These are phyloP conservation scores for Cryptus viduatorius DNA, from an alignment of 2,888 invertebrate species.

Conservation along the genomic window DNA sequence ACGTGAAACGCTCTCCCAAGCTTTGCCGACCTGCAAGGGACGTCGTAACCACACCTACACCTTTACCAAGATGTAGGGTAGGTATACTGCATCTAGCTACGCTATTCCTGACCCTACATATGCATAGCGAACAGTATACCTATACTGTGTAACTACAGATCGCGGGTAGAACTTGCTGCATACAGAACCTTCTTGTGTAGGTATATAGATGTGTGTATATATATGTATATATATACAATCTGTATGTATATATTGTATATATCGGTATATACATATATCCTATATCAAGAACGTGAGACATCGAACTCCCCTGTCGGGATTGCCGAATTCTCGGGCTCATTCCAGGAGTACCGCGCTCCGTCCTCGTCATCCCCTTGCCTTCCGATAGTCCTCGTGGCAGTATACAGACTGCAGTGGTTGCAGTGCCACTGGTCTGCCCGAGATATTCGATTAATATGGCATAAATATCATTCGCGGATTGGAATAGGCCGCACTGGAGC, in stretches of 20 bases:
- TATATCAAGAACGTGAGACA: constrained; percentile 44
- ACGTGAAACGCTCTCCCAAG: not conserved
- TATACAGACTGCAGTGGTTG: constrained; percentile 49
- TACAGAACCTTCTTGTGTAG: constrained; percentile 16
- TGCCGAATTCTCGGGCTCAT: constrained; percentile 67
- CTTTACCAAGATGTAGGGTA: not conserved
- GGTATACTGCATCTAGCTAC: constrained; percentile 5
- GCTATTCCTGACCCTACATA: constrained; percentile 19
- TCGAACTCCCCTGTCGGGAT: constrained; percentile 60
- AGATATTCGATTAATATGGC: constrained; percentile 78
- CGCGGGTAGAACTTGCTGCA: constrained; percentile 38
- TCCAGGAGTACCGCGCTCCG: constrained; percentile 55
- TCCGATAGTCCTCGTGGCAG: constrained; percentile 32
- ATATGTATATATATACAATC: constrained; percentile 6
- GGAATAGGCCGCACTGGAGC: constrained; percentile 55
- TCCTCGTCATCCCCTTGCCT: constrained; percentile 15
- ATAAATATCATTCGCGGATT: constrained; percentile 76
- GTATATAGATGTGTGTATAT: constrained; percentile 18
- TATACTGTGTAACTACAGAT: constrained; percentile 7
- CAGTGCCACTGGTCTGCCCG: constrained; percentile 56
- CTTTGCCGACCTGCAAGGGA: not conserved
- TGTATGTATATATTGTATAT: constrained; percentile 21
- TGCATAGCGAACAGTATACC: constrained; percentile 54
- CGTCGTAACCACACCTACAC: constrained; percentile 12
- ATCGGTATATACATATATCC: not conserved